Base-by-base conservation (phyloP, 37 sponge, comb jelly and placozoan species). In the Spongilla lacustris region DNA sequence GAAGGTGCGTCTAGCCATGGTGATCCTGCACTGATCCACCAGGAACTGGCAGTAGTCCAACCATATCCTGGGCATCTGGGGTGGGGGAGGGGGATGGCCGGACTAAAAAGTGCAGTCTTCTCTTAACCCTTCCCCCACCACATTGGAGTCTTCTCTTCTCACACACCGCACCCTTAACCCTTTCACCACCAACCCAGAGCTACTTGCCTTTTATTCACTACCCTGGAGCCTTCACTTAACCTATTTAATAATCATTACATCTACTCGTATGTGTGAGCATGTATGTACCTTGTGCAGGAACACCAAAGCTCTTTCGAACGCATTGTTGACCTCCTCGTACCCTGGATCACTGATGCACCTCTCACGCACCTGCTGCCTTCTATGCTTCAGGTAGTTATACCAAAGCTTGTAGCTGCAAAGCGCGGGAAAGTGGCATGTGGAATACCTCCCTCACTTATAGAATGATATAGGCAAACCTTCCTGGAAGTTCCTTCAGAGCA, bases 21-120 rank as follows among this genome's bases (percentile, higher is more conserved):
- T 93, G 36, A 98, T 69, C 77, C 92, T 93, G 83, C 91, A 88
- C 81, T 97, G 96, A 76, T 98, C 99, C 86, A 97, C 91, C 32
- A 97, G 88, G 73, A 98, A 97, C 88, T 96, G 94, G 77, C 97
- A 98, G 83, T 98, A n/a, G n/a, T n/a, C n/a, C n/a, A n/a, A n/a
- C n/a, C n/a, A n/a, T n/a, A n/a, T n/a, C 30, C 99, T 88, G 69
- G 99, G 99, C 99, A 98, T 98, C 97, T 97, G 75, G 17, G 73
- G 22, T 23, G 36, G 4, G 31, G n/a, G n/a, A n/a, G n/a, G n/a
- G n/a, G 35, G 75, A 36, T 36, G 13, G 35, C 1, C 0, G 11
- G 31, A n/a, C n/a, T n/a, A n/a, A n/a, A n/a, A n/a, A n/a, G n/a
- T n/a, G n/a, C n/a, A n/a, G n/a, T n/a, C n/a, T n/a, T n/a, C n/a